Evolutionary conservation across 2,888 invertebrate species (phyloP), one percentile per base, ranked within the genome.

Genomic region (Acleris cristana): DNA sequence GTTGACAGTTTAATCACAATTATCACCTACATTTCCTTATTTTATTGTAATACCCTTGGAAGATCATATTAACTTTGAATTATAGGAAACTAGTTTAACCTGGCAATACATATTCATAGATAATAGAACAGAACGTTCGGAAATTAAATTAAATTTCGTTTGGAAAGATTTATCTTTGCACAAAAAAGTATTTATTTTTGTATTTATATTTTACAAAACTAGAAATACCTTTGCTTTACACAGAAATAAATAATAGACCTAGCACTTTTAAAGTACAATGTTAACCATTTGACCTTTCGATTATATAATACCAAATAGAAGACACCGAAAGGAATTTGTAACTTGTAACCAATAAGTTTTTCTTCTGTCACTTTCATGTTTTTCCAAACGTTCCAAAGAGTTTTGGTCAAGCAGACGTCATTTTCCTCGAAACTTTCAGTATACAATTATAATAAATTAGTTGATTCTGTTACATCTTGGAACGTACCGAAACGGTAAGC

Each of bases 51-150:
- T 7, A 5, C 23, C 26, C 26, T 7, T 7, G 7, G 7, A 26
- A 7, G 7, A 26, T 8, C 7, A 26, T 26, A 7, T 26, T 26
- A 26, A 26, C 26, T 40, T 51, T 7, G 4, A 44, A 45, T 44
- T 34, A 19, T 2, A 40, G 44, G 30, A 54, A 19, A 21, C 44
- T 2, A 19, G 14, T 3, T 12, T 44, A 10, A 3, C 12, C 23
- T 65, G 51, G 55, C 65, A 61, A 52, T 51, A 56, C 44, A 49
- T 21, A 18, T 30, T 44, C 61, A 66, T 66, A 66, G 65, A 56
- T 21, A 45, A 30, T n/a, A 0, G 21, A 7, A 16, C 10, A 7
- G 12, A n/a, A 5, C 61, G 66, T 66, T 66, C 52, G 34, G 61
- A 66, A 66, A 66, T 18, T 1, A 12, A 18, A 26, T 18, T 5